phyloP scores from a whole-genome alignment of 2,888 invertebrate genomes.

The Oasisia sp. region DNA sequence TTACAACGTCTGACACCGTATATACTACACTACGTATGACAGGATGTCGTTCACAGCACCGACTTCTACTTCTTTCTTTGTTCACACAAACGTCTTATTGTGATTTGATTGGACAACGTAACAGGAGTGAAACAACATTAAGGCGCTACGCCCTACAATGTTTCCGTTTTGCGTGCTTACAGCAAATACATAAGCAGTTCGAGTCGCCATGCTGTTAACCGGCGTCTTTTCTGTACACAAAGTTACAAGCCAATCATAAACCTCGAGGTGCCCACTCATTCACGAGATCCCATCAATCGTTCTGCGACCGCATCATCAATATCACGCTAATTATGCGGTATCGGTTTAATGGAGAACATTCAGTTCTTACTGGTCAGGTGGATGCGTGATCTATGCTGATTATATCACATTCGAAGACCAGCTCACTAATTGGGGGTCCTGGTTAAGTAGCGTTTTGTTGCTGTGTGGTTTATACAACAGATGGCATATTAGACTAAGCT shows the following conservation, averaged over 20 bases:
- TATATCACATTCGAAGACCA: background rate
- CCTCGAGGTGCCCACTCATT: background rate
- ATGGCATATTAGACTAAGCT: background rate
- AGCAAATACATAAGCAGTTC: background rate
- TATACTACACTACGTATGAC: background rate
- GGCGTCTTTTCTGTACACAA: background rate
- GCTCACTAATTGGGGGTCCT: background rate
- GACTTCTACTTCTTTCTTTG: background rate
- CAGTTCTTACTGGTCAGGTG: background rate
- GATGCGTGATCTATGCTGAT: slow-evolving; percentile 8
- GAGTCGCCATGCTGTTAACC: background rate
- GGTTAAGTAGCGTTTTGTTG: slow-evolving; percentile 3
- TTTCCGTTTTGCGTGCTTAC: background rate
- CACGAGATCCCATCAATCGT: background rate
- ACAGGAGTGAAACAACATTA: background rate
- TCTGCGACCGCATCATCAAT: background rate
- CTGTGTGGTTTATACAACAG: background rate
- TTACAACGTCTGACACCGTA: background rate
- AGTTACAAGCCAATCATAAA: background rate
- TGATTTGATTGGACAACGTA: background rate
- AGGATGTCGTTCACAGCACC: background rate
- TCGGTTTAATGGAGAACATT: background rate
- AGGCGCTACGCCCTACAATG: background rate
- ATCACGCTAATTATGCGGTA: background rate
- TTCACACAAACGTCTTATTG: background rate